Evolutionary conservation across 2,888 invertebrate species (phyloP).

Genomic region (Girardia tigrina): DNA sequence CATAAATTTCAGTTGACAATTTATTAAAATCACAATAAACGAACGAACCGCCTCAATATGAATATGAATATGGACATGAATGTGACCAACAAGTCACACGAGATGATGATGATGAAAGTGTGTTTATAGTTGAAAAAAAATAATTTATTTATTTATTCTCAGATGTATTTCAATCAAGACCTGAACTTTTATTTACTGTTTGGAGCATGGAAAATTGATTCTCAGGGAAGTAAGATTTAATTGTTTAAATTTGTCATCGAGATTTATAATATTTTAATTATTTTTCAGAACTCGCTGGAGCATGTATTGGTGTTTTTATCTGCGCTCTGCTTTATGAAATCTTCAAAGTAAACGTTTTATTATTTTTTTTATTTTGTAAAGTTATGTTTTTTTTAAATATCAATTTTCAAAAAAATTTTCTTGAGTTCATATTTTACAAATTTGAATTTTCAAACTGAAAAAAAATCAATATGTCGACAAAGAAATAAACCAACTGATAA

Average conservation of each 20-base stretch:
- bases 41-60: too few species aligned
- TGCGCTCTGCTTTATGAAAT: conserved; percentile 6
- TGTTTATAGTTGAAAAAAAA: background rate
- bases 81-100: background rate
- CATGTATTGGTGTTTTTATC: background rate
- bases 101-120: background rate
- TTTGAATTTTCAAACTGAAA: too few species aligned
- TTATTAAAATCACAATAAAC: too few species aligned
- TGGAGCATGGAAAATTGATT: background rate
- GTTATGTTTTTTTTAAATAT: background rate
- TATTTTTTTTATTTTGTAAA: background rate
- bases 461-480: too few species aligned
- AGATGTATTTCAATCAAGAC: background rate
- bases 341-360: background rate
- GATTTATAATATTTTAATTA: too few species aligned
- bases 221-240: background rate
- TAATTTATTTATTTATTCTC: background rate
- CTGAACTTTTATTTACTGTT: background rate
- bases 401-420: too few species aligned
- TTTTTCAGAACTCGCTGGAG: background rate
- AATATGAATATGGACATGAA: background rate
- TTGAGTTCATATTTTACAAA: too few species aligned
- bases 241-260: background rate
- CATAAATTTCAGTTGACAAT: too few species aligned
- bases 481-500: background rate